Conservation (phyloP, 1,140 invertebrate genomes). For the Papilio dardanus region DNA sequence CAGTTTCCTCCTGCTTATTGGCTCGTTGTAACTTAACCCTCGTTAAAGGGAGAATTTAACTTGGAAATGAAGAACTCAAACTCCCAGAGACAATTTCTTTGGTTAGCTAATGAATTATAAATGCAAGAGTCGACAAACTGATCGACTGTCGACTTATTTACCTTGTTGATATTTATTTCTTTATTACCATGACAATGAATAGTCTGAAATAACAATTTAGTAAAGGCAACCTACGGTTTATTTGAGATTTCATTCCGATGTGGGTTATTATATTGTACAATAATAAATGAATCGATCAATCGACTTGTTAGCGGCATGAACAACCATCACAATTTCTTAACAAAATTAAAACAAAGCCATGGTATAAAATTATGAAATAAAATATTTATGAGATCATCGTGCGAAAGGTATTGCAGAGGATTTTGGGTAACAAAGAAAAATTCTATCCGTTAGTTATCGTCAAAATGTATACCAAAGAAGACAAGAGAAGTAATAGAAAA, state of each 20-base stretch:
- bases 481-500: constrained; percentile 30
- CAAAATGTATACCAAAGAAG: neutral
- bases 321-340: neutral
- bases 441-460: neutral
- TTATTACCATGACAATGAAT: neutral
- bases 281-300: neutral
- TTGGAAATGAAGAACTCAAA: constrained; percentile 22
- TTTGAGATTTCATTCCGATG: neutral
- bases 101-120: constrained; percentile 7
- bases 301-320: neutral
- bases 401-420: neutral
- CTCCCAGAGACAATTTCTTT: neutral
- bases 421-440: neutral
- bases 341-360: neutral
- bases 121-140: neutral
- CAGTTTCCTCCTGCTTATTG: constrained; percentile 9
- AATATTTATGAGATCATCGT: neutral
- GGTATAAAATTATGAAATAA: neutral
- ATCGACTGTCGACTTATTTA: neutral
- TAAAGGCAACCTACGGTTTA: neutral
- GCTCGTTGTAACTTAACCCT: constrained; percentile 18
- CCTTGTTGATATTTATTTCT: neutral
- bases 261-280: neutral
- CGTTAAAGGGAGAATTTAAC: constrained; percentile 18
- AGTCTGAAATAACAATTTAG: neutral